Evolutionary conservation across 2,113 vertebrate genomes (phyloP).

Genomic region (Psilopogon haemacephalus): DNA sequence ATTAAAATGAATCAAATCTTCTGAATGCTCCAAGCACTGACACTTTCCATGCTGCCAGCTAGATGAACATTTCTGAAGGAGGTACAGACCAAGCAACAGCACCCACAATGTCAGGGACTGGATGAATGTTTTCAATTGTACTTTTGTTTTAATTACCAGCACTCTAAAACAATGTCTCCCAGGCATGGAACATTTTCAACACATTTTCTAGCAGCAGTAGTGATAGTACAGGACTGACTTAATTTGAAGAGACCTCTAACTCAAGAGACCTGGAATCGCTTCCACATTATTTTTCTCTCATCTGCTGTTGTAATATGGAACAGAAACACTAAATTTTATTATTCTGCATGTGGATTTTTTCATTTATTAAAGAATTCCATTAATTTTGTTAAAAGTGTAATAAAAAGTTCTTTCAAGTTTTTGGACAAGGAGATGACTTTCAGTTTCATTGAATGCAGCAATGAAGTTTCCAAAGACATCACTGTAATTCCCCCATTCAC

Average conservation of each 20-base stretch:
- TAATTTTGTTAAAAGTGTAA: background rate
- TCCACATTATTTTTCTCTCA: background rate
- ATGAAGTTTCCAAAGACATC: background rate
- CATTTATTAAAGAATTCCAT: background rate
- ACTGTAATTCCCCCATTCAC: background rate
- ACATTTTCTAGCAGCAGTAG: background rate
- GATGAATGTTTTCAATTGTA: background rate
- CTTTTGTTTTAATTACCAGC: background rate
- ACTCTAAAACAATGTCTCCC: background rate
- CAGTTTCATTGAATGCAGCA: background rate
- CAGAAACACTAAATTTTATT: background rate
- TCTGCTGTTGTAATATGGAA: background rate
- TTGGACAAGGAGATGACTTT: background rate
- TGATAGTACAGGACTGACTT: background rate
- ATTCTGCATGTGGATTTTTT: background rate
- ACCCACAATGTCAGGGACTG: background rate
- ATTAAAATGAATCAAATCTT: conserved; percentile 29
- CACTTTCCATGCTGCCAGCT: background rate
- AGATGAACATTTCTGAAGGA: background rate
- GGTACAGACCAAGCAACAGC: background rate
- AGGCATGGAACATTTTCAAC: background rate
- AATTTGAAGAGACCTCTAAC: background rate
- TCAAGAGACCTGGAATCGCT: background rate
- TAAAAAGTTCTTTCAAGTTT: background rate
- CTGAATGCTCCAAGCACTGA: background rate